Evolutionary conservation across 1,140 invertebrate genomes (phyloP), one percentile per base, ranked within the genome.

Genomic region (Anagrus nilaparvatae): DNA sequence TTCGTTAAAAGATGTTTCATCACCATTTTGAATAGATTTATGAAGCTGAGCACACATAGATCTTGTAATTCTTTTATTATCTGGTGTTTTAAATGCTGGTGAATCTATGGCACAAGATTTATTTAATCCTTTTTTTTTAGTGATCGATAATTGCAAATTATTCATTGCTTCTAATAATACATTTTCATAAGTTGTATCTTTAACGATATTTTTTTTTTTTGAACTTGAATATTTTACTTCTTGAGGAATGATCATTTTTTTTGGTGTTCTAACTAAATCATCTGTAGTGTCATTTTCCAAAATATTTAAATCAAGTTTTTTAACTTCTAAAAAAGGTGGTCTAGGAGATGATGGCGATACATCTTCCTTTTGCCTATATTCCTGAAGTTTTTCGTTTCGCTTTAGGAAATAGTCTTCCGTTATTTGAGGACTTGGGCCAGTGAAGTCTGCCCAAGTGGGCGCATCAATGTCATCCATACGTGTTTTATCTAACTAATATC

Each of bases 391-490:
- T 5, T 40, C 24, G 17, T 58, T 49, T 9, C 30, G 20, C 4
- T 23, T 37, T 0, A 59, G 53, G 18, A 65, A 65, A 34, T 55
- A 65, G 18, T 50, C 51, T 7, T 59, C 55, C 2, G 27, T 29
- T 5, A 48, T 12, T 13, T 49, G 46, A 8, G 61, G 56, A 36
- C 56, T 65, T 0, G 38, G 23, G 2, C 40, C 49, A 34, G 17
- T 34, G 16, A 67, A 63, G 40, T 67, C 61, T 24, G 51, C 48
- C 60, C 59, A 65, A 14, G 63, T 61, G 2, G 63, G 61, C 17
- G 62, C 64, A 17, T 53, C 44, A 23, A 48, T 44, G 10, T 49
- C 40, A 19, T 50, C 58, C 59, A 61, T 60, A n/a, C n/a, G n/a
- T 9, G 31, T 46, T 13, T 14, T 6, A 27, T 27, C 24, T 27